These are phyloP conservation scores for Drosophila burlai DNA, from an alignment of 1,140 invertebrate species.

Conservation along the genomic window DNA sequence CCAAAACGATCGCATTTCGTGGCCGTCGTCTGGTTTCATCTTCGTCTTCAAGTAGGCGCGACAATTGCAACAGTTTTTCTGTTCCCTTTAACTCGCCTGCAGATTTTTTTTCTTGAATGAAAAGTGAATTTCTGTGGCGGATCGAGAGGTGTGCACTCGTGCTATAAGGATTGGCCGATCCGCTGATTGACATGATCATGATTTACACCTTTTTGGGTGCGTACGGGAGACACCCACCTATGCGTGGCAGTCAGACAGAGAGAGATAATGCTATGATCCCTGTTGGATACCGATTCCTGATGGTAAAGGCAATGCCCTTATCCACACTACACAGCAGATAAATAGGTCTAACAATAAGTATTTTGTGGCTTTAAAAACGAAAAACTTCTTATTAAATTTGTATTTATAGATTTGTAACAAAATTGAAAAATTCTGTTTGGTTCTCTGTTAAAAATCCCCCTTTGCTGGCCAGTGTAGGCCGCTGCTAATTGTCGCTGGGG, in stretches of 20 bases:
- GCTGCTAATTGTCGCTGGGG: conserved; percentile 61
- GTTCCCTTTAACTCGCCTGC: conserved; percentile 31
- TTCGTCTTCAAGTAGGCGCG: conserved; percentile 76
- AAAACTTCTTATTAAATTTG: background rate
- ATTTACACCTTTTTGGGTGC: conserved; percentile 84
- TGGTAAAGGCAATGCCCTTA: conserved; percentile 38
- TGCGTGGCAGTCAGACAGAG: conserved; percentile 8
- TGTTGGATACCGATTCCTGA: conserved; percentile 19
- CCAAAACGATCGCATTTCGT: conserved; percentile 48
- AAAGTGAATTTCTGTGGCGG: conserved; percentile 45
- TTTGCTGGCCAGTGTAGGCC: conserved; percentile 33
- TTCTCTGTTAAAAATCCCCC: background rate
- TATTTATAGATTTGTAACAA: rapidly evolving
- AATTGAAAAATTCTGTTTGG: rapidly evolving
- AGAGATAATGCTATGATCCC: conserved; percentile 17
- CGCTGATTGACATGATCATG: conserved; percentile 83
- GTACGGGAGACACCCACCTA: conserved; percentile 75
- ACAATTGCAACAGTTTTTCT: conserved; percentile 78
- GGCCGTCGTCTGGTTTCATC: conserved; percentile 35
- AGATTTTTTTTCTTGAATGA: conserved; percentile 31
- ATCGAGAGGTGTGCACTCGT: conserved; percentile 60
- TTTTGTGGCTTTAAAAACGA: background rate
- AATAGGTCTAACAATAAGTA: too few species aligned
- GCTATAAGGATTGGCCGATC: conserved; percentile 63
- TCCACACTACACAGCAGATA: conserved; percentile 13